phyloP scores from a whole-genome alignment of 1,140 invertebrate species.

The Drosophila nebulosa region DNA sequence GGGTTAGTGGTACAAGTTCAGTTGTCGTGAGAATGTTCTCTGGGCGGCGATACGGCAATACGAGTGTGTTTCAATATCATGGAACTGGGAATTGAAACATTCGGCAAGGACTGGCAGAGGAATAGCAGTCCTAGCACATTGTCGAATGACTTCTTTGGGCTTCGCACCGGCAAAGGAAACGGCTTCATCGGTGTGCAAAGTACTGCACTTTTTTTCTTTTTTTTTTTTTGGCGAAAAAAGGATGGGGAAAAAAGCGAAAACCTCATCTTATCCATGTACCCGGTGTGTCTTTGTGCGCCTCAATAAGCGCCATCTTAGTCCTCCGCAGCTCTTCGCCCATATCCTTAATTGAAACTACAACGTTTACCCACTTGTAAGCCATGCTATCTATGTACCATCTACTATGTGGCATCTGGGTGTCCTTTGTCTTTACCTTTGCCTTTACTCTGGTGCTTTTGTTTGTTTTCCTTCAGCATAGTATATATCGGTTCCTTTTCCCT shows the following conservation, averaged over 20 bases:
- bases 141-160: background rate
- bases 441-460: conserved; percentile 55
- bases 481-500: conserved; percentile 4
- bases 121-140: background rate
- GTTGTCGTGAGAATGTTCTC: conserved; percentile 39
- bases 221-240: background rate
- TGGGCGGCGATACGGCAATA: conserved; percentile 1
- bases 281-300: background rate
- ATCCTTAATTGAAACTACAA: conserved; percentile 66
- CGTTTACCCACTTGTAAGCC: conserved; percentile 65
- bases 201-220: background rate
- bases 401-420: conserved; percentile 3
- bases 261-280: conserved; percentile 3
- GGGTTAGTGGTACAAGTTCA: conserved; percentile 81
- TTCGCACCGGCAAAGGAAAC: background rate
- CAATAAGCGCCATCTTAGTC: conserved; percentile 3
- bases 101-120: background rate
- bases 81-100: conserved; percentile 24
- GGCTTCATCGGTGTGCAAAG: background rate
- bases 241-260: background rate
- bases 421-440: conserved; percentile 43
- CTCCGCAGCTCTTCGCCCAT: conserved; percentile 22
- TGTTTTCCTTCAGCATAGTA: conserved; percentile 47
- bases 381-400: conserved; percentile 41
- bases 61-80: conserved; percentile 5